Percentiles rank a stretch among this genome's conserved stretches.
Conservation (phyloP, 2,113 vertebrate species). For the Toxostoma redivivum region DNA sequence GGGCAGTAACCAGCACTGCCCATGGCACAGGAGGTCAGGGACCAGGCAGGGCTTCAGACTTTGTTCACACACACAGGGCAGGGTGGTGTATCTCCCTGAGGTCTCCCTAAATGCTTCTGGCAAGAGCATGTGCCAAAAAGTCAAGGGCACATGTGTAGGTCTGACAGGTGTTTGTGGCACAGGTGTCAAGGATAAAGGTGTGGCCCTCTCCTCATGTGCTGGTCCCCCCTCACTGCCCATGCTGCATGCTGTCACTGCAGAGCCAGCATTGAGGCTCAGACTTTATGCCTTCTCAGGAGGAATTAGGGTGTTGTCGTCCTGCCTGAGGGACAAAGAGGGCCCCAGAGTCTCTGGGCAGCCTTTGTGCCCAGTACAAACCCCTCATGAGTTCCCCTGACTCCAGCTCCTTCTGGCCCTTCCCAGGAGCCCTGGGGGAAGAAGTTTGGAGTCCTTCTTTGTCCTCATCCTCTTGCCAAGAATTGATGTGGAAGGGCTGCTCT, state of each 20-base stretch:
- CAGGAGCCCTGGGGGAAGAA: neutral
- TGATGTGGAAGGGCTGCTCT: neutral
- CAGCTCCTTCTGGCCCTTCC: neutral
- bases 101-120: neutral
- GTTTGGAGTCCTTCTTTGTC: neutral
- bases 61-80: neutral
- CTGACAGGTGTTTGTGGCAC: neutral
- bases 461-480: neutral
- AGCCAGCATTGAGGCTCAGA: neutral
- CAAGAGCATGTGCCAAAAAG: neutral
- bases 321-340: neutral
- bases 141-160: neutral
- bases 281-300: neutral
- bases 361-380: neutral
- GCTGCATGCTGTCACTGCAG: neutral
- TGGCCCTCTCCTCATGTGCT: neutral
- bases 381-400: neutral
- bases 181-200: neutral
- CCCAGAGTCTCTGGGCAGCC: neutral
- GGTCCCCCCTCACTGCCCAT: neutral
- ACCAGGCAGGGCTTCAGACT: neutral
- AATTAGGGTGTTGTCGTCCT: neutral
- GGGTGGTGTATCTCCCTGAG: neutral
- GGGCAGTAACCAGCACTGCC: neutral
- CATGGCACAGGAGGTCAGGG: neutral